These are phyloP conservation scores for Amphiduros pacificus DNA, from an alignment of 2,888 invertebrate species.

Conservation along the genomic window DNA sequence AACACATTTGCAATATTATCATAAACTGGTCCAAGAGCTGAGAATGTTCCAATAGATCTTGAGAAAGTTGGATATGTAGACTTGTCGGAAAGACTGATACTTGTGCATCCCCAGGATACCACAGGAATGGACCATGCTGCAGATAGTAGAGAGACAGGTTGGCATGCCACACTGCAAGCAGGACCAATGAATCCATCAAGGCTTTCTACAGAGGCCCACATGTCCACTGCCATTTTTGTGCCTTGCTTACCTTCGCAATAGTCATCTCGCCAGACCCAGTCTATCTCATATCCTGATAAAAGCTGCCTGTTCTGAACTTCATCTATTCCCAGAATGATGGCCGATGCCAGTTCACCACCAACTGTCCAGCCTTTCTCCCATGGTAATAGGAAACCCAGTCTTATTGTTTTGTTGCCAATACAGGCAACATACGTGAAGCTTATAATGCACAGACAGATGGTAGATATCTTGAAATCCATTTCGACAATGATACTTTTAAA, in stretches of 20 bases:
- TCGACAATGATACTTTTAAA: no score
- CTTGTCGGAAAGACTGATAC: background rate
- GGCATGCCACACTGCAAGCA: background rate
- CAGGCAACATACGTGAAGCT: no score
- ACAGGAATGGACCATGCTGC: background rate
- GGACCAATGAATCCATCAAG: background rate
- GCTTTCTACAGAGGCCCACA: background rate
- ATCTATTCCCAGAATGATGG: background rate
- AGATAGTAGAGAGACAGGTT: background rate
- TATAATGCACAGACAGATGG: no score
- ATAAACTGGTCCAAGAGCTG: background rate
- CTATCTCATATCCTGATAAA: background rate
- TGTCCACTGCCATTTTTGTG: background rate
- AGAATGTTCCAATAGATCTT: background rate
- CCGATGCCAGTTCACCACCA: background rate
- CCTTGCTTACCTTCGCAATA: background rate
- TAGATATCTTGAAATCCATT: no score
- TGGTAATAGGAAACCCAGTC: no score
- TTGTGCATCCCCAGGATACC: background rate
- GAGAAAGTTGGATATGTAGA: background rate
- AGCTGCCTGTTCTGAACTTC: background rate
- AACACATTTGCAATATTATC: background rate
- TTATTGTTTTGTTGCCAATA: no score
- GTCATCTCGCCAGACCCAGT: background rate
- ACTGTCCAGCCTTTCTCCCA: conserved; percentile 1